Conservation (phyloP, 2,888 invertebrate genomes). For the Nomada lathburiana region DNA sequence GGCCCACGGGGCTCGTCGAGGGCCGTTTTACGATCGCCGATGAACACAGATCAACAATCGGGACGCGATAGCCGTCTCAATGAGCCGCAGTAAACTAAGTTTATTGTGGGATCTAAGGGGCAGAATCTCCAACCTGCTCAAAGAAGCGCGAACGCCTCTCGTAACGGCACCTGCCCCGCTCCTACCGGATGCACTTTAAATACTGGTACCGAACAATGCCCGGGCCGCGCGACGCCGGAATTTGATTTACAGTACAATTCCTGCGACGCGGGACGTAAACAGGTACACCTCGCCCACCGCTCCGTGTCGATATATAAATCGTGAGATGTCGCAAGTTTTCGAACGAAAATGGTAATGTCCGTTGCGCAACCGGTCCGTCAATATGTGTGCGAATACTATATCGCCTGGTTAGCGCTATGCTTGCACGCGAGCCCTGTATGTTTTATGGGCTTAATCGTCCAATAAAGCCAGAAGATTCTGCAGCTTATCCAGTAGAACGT, state of each 20-base stretch:
- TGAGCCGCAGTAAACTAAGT: conserved; percentile 72
- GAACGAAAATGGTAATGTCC: conserved; percentile 59
- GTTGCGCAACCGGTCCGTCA: conserved; percentile 44
- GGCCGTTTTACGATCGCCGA: conserved; percentile 72
- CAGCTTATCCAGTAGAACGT: neutral
- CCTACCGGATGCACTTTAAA: conserved; percentile 45
- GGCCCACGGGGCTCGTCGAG: conserved; percentile 32
- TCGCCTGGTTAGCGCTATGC: conserved; percentile 41
- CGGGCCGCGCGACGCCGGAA: conserved; percentile 50
- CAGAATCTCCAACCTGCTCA: conserved; percentile 41
- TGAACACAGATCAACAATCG: conserved; percentile 75
- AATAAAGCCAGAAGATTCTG: conserved; percentile 25
- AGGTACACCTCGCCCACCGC: conserved; percentile 53
- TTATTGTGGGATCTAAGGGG: conserved; percentile 63
- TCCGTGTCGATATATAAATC: conserved; percentile 64
- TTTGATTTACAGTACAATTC: conserved; percentile 65
- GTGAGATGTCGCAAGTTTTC: conserved; percentile 60
- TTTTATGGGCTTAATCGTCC: conserved; percentile 33
- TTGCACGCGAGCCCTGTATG: neutral
- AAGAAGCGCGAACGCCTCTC: conserved; percentile 61
- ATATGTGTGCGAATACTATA: conserved; percentile 19
- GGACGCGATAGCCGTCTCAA: conserved; percentile 71
- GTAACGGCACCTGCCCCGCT: conserved; percentile 63
- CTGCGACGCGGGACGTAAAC: conserved; percentile 61
- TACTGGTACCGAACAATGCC: conserved; percentile 57